These are phyloP conservation scores for Alligator mississippiensis DNA, from an alignment of 2,113 vertebrate genomes.

Conservation along the genomic window DNA sequence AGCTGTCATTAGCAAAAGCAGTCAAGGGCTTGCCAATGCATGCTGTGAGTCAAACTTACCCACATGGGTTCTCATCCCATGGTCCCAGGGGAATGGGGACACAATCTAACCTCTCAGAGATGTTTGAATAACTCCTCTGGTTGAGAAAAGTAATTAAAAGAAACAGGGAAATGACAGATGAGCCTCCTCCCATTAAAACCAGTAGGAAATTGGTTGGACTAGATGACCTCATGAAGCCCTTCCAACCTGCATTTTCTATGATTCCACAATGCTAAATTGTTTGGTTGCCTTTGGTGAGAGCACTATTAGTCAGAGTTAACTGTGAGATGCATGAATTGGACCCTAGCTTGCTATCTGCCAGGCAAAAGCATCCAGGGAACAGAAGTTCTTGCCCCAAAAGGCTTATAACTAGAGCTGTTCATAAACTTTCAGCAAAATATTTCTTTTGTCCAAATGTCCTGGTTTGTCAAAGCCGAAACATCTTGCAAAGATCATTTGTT, in stretches of 20 bases:
- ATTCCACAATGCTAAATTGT: too few relatives aligned
- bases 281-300: too few relatives aligned
- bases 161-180: conserved; percentile 36
- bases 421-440: not conserved
- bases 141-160: conserved; percentile 40
- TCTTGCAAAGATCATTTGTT: not conserved
- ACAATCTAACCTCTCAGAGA: conserved; percentile 64
- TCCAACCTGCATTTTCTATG: too few relatives aligned
- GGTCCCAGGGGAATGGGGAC: too few relatives aligned
- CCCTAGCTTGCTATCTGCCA: not conserved
- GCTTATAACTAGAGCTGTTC: not conserved
- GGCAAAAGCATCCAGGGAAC: not conserved
- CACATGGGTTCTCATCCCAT: conserved; percentile 63
- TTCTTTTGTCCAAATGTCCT: not conserved
- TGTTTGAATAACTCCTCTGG: conserved; percentile 60
- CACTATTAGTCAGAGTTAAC: not conserved
- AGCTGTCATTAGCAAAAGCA: not conserved
- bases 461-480: not conserved
- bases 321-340: not conserved
- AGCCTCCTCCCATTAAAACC: conserved; percentile 30
- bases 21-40: conserved; percentile 47
- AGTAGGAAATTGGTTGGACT: not conserved
- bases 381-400: not conserved
- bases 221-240: too few relatives aligned
- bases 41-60: conserved; percentile 62